phyloP scores from a whole-genome alignment of 2,113 vertebrate species.

The Oncorhynchus kisutch region DNA sequence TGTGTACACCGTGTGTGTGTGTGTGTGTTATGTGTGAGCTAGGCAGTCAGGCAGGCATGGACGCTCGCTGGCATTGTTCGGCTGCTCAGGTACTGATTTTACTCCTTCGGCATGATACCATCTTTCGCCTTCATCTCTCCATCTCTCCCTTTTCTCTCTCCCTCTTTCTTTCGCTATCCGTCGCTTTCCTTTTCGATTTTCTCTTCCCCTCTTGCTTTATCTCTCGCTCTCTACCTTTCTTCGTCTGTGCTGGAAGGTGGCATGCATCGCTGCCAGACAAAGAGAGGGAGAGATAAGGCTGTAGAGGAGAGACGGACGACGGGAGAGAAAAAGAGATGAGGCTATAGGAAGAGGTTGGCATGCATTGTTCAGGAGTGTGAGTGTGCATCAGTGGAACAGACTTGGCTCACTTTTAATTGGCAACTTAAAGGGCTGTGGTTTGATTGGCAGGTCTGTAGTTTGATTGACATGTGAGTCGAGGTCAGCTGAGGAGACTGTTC shows the following conservation, averaged over 20 bases:
- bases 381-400: neutral
- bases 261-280: neutral
- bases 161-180: neutral
- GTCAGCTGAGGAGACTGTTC: neutral
- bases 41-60: slow-evolving; percentile 96
- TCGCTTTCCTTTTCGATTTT: slow-evolving; percentile 12
- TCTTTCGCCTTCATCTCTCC: slow-evolving; percentile 64
- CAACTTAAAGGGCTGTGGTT: neutral
- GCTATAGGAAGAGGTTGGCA: neutral
- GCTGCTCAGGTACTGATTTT: slow-evolving; percentile 91
- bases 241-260: neutral
- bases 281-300: neutral
- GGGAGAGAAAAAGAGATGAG: slow-evolving; percentile 3
- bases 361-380: neutral
- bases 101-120: slow-evolving; percentile 79
- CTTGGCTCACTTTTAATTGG: neutral
- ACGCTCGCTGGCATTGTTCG: slow-evolving; percentile 97
- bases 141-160: slow-evolving; percentile 16
- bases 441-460: neutral
- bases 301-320: neutral
- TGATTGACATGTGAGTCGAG: neutral
- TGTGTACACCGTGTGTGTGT: slow-evolving; percentile 9
- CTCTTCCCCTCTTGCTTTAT: slow-evolving; percentile 3
- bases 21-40: slow-evolving; percentile 72
- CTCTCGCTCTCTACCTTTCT: neutral